Base-by-base conservation (phyloP, 2,888 invertebrate genomes). In the Lacanobia oleracea region DNA sequence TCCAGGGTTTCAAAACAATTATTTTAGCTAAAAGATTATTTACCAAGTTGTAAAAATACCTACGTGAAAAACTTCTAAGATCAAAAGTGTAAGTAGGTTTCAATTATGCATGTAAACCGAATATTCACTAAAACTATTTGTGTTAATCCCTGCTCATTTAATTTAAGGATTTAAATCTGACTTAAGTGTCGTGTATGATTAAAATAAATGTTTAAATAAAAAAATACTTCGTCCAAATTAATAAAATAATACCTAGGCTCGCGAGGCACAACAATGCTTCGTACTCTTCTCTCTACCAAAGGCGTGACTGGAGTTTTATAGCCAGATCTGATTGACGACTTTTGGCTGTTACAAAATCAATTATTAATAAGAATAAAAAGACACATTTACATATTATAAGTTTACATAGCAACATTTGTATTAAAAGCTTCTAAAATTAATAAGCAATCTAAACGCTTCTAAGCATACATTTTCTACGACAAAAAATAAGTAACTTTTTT, bases 221-320 rank as follows among this genome's bases (percentile, higher is more conserved):
- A 12, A 57, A n/a, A 48, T 56, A 4, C 8, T 56, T 56, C 7
- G 14, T 33, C 4, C 3, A 77, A 72, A 12, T 53, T 66, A 79
- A 73, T 69, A 80, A 81, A 81, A 71, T 72, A 88, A 93, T 74
- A 74, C 93, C 93, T 93, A 77, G 45, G 40, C 86, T 93, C 89
- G 18, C 83, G 82, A 0, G 93, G 94, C 9, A 93, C 92, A 37
- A 92, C 83, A 48, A 94, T 87, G 43, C 87, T 75, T 37, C 89
- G 80, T 3, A 90, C 81, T 84, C 92, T 89, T 75, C 84, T 83
- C 71, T 90, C 90, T 18, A 73, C 71, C 63, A 72, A 85, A 43
- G 91, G 87, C 14, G 67, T 51, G 0, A 68, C n/a, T 2, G 89
- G 85, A 0, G 77, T 43, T 79, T 87, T 91, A 74, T 53, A 69